Percentiles rank a stretch among this genome's conserved stretches.
Conservation (phyloP, 2,113 vertebrate genomes). For the Urocolius indicus region DNA sequence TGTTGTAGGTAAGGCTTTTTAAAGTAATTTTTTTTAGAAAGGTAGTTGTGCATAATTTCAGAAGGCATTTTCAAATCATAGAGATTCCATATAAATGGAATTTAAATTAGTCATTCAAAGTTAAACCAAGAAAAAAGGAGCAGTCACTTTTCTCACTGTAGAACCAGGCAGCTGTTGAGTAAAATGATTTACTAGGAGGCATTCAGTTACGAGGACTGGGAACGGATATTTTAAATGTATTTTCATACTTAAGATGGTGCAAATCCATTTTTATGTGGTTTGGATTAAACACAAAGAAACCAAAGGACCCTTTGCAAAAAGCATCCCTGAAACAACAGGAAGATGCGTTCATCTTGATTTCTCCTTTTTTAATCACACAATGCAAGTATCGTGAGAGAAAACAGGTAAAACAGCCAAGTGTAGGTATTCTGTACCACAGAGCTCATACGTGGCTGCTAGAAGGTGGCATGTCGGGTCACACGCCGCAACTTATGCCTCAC, state of each 20-base stretch:
- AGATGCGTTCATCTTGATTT: background rate
- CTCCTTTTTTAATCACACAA: background rate
- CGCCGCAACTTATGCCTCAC: background rate
- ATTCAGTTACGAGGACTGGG: background rate
- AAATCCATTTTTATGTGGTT: background rate
- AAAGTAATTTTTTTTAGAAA: background rate
- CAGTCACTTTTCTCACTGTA: background rate
- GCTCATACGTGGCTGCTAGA: background rate
- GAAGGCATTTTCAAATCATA: constrained; percentile 23
- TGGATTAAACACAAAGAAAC: background rate
- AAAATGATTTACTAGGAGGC: background rate
- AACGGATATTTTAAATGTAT: no score
- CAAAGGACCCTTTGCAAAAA: background rate
- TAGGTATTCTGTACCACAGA: background rate
- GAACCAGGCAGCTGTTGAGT: background rate
- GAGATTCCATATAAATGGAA: constrained; percentile 29
- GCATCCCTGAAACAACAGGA: background rate
- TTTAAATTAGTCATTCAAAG: constrained; percentile 50
- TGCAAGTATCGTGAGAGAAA: background rate
- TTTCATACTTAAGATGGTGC: background rate
- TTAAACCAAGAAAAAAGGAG: background rate
- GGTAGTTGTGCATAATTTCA: constrained; percentile 9
- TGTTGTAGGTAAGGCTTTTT: background rate
- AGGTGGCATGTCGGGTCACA: background rate
- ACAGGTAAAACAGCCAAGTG: background rate